These are phyloP conservation scores for Cephonodes hylas DNA, from an alignment of 2,888 invertebrate species.

Conservation along the genomic window DNA sequence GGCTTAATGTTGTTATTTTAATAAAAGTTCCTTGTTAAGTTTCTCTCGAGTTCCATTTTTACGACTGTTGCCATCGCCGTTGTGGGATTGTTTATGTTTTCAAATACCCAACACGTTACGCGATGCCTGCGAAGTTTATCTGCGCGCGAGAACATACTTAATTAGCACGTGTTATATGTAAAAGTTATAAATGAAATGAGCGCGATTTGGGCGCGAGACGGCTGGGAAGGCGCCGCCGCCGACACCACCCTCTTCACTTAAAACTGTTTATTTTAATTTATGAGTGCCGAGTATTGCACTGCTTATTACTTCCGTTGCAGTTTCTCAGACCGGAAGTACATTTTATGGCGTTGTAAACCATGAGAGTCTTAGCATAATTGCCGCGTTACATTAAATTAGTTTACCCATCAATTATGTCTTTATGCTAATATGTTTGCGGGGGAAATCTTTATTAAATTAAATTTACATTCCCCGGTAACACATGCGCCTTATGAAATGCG, in stretches of 20 bases:
- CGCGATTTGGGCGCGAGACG: slow-evolving; percentile 6
- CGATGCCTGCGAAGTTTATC: slow-evolving; percentile 23
- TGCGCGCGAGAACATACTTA: slow-evolving; percentile 21
- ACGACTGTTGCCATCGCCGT: slow-evolving; percentile 60
- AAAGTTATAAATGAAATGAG: slow-evolving; percentile 13
- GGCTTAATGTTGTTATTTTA: slow-evolving; percentile 78
- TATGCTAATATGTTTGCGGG: slow-evolving; percentile 60
- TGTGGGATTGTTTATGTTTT: slow-evolving; percentile 64
- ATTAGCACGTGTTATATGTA: slow-evolving; percentile 17
- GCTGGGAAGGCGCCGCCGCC: slow-evolving; percentile 6
- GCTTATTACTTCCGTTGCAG: slow-evolving; percentile 77
- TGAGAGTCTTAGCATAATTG: slow-evolving; percentile 77
- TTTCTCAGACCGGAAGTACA: slow-evolving; percentile 70
- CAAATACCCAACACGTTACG: slow-evolving; percentile 41
- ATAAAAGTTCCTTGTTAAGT: slow-evolving; percentile 72
- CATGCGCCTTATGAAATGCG: slow-evolving; percentile 1
- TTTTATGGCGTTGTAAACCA: slow-evolving; percentile 76
- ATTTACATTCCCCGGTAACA: slow-evolving; percentile 11
- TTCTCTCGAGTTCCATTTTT: slow-evolving; percentile 68
- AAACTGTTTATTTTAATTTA: slow-evolving; percentile 79
- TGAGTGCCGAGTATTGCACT: slow-evolving; percentile 69
- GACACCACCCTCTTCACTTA: slow-evolving; percentile 55
- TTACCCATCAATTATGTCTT: slow-evolving; percentile 72
- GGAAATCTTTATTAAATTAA: slow-evolving; percentile 26
- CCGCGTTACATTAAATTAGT: slow-evolving; percentile 75